These are phyloP conservation scores for Prietella phreatophila DNA, from an alignment of 2,113 vertebrate species.

Conservation along the genomic window DNA sequence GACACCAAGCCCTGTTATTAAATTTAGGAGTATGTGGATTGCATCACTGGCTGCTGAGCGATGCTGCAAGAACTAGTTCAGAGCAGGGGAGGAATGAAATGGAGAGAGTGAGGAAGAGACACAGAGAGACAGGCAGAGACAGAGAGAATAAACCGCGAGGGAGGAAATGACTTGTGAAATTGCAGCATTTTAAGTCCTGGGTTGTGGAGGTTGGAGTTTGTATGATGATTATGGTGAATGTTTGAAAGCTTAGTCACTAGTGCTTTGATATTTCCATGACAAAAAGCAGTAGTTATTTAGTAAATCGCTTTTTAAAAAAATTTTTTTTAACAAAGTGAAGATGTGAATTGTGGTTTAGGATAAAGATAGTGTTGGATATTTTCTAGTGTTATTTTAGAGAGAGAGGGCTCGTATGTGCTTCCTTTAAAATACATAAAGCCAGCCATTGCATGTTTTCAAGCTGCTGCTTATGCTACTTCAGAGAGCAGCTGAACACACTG, in stretches of 20 bases:
- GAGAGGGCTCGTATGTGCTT: not conserved
- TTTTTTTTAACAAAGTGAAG: not conserved
- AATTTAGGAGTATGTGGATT: slow-evolving; percentile 70
- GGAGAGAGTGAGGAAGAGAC: not conserved
- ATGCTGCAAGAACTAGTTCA: slow-evolving; percentile 66
- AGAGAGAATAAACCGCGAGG: slow-evolving; percentile 30
- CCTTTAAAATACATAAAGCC: not conserved
- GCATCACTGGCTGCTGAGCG: slow-evolving; percentile 73
- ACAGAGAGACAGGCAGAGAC: not conserved
- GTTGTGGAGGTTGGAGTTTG: slow-evolving; percentile 14
- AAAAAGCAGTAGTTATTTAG: not conserved
- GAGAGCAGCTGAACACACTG: not conserved
- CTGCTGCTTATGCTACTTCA: not conserved
- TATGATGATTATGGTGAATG: slow-evolving; percentile 7
- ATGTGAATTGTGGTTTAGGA: not conserved
- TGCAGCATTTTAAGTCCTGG: not conserved
- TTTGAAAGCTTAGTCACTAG: slow-evolving; percentile 19
- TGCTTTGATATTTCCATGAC: not conserved
- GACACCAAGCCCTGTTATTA: slow-evolving; percentile 70
- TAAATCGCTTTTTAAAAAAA: not conserved
- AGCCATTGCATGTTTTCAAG: not conserved
- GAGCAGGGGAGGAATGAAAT: slow-evolving; percentile 6
- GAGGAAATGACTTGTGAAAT: slow-evolving; percentile 14
- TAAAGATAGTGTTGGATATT: not conserved
- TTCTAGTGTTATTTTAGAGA: not conserved